phyloP scores from a whole-genome alignment of 2,113 vertebrate genomes.

The Seriola quinqueradiata region DNA sequence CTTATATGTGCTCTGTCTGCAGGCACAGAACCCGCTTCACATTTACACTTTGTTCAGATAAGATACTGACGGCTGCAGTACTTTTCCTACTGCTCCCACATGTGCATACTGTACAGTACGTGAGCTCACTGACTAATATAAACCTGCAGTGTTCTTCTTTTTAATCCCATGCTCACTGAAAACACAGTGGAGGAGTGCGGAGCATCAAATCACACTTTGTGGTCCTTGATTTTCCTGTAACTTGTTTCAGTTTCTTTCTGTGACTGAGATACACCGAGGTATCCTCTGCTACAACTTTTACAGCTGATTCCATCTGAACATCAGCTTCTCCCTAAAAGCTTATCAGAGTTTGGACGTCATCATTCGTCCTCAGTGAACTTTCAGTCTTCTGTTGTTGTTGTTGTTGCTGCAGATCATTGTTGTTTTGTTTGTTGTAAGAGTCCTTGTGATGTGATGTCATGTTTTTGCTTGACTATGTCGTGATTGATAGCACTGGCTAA shows the following conservation, averaged over 20 bases:
- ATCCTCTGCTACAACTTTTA: background rate
- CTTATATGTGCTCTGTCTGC: conserved; percentile 15
- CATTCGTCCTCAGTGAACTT: too few species aligned
- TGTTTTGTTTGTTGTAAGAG: too few species aligned
- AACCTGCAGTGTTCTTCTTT: background rate
- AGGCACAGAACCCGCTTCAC: conserved; percentile 23
- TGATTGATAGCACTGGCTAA: too few species aligned
- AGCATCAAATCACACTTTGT: background rate
- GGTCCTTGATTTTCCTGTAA: background rate
- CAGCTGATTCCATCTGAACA: background rate
- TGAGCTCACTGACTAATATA: background rate
- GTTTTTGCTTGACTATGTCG: too few species aligned
- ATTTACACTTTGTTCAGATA: conserved; percentile 45
- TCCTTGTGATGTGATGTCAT: too few species aligned
- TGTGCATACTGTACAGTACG: background rate
- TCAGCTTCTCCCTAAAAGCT: too few species aligned
- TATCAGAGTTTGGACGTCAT: too few species aligned
- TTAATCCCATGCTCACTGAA: too few species aligned
- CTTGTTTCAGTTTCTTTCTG: background rate
- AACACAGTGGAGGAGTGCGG: background rate
- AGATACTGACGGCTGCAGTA: conserved; percentile 39
- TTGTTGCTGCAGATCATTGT: too few species aligned
- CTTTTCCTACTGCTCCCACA: conserved; percentile 14
- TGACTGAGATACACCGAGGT: too few species aligned
- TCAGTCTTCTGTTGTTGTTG: too few species aligned